Conservation (phyloP, 2,888 invertebrate species). For the Catocala fraxini region DNA sequence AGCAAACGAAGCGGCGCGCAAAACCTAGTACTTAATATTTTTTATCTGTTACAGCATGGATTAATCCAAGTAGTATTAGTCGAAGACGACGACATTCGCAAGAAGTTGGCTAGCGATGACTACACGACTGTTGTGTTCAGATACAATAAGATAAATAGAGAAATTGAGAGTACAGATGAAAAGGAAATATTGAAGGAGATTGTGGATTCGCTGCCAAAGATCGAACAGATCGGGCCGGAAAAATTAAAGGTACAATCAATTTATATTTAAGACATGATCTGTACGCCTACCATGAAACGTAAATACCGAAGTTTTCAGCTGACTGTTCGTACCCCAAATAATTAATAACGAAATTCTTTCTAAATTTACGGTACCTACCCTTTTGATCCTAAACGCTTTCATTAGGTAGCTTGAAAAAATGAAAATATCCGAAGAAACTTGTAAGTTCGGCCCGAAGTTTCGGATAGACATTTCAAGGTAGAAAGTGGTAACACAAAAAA, state of each 20-base stretch:
- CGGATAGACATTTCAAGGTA: too few species aligned
- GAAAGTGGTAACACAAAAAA: too few species aligned
- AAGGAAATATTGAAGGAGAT: constrained; percentile 67
- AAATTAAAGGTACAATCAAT: constrained; percentile 66
- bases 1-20: too few species aligned
- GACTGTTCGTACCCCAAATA: too few species aligned
- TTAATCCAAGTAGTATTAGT: constrained; percentile 68
- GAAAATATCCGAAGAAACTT: too few species aligned
- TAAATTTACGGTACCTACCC: too few species aligned
- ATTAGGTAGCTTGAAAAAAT: too few species aligned
- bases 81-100: constrained; percentile 66
- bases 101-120: constrained; percentile 61
- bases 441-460: too few species aligned
- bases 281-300: too few species aligned
- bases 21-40: not conserved
- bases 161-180: constrained; percentile 69
- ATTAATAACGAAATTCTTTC: too few species aligned
- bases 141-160: constrained; percentile 59
- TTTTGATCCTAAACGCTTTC: too few species aligned
- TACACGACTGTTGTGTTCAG: constrained; percentile 69
- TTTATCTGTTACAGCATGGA: constrained; percentile 63
- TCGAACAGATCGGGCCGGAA: constrained; percentile 66
- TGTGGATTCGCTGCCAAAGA: constrained; percentile 64
- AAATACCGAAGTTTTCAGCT: too few species aligned
- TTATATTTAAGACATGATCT: not conserved